Conservation (phyloP, 2,113 vertebrate species). For the Perca fluviatilis region DNA sequence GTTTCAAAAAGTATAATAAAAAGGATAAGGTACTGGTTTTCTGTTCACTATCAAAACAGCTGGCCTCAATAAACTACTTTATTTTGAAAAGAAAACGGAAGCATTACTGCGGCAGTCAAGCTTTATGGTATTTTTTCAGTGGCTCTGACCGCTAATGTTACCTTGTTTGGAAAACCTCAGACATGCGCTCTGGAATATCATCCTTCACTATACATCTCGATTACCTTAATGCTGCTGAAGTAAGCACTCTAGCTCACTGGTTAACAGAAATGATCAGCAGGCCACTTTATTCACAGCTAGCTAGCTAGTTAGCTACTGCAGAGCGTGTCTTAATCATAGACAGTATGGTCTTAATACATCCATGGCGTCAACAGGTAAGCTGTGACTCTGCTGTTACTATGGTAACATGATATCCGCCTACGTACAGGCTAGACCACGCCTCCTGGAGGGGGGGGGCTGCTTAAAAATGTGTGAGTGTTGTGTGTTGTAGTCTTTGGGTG, state of each 20-base stretch:
- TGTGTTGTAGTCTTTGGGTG: no score
- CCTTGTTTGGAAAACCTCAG: neutral
- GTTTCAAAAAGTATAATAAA: neutral
- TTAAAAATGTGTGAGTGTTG: no score
- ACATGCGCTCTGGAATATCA: neutral
- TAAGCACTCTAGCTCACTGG: neutral
- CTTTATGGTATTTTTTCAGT: neutral
- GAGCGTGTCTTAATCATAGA: no score
- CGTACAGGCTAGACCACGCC: neutral
- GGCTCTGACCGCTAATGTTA: slow-evolving; percentile 18
- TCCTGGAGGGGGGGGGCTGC: no score
- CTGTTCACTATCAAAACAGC: neutral
- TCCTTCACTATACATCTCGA: neutral
- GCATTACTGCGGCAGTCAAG: fast-evolving
- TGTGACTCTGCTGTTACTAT: slow-evolving; percentile 61
- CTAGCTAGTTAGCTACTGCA: neutral
- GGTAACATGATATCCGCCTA: slow-evolving; percentile 41
- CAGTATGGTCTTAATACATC: no score
- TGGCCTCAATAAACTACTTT: neutral
- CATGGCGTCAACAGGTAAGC: slow-evolving; percentile 26
- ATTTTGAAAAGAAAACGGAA: slow-evolving; percentile 44
- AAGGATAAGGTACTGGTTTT: neutral
- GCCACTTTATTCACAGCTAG: slow-evolving; percentile 8
- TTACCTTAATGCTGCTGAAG: slow-evolving; percentile 54
- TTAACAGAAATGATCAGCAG: neutral